Percentiles rank a stretch among this genome's conserved stretches.
These are phyloP conservation scores for Eubucco bourcierii DNA, from an alignment of 2,113 vertebrate genomes.

Conservation along the genomic window DNA sequence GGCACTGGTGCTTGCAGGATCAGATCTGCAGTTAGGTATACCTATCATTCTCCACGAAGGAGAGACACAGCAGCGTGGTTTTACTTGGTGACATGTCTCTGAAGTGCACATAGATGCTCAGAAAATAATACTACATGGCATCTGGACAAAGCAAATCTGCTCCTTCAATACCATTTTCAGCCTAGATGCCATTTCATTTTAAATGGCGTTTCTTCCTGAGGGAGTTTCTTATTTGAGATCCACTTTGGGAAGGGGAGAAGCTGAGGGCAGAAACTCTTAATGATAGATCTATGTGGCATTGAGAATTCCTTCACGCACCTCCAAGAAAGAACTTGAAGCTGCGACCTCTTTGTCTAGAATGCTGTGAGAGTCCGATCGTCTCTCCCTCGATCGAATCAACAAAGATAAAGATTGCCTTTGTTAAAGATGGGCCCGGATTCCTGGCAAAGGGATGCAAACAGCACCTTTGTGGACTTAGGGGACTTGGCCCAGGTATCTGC, in stretches of 20 bases:
- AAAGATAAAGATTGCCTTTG: no score
- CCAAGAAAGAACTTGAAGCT: background rate
- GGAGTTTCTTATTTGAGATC: background rate
- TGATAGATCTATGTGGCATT: background rate
- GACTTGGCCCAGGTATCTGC: no score
- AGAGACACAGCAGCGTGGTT: background rate
- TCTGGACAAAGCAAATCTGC: background rate
- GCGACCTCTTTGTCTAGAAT: background rate
- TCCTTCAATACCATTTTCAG: background rate
- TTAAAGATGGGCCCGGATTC: no score
- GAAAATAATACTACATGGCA: background rate
- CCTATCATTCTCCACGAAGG: background rate
- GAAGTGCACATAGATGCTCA: background rate
- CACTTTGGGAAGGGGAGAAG: rapidly evolving
- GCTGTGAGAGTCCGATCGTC: no score
- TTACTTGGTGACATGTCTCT: background rate
- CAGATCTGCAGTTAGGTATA: background rate
- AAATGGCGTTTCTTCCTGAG: background rate
- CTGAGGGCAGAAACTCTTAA: background rate
- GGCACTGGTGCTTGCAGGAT: background rate
- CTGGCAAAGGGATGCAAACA: no score
- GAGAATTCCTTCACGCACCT: background rate
- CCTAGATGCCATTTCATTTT: background rate
- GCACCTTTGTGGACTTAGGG: no score
- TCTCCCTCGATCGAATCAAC: no score